phyloP scores from a whole-genome alignment of 1,140 invertebrate genomes.

The Eriosoma lanigerum region DNA sequence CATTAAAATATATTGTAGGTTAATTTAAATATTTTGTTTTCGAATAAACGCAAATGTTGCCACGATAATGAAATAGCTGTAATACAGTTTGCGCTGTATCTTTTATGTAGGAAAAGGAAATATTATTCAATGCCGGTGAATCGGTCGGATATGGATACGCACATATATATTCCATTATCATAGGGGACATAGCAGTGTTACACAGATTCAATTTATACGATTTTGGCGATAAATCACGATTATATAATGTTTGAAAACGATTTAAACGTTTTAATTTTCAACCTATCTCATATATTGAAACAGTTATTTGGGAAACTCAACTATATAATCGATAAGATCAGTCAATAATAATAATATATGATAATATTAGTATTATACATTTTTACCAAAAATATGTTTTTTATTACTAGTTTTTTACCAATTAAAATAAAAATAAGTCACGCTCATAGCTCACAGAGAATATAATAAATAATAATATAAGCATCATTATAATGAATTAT shows the following conservation, averaged over 20 bases:
- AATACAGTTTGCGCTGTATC: neutral
- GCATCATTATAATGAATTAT: no score
- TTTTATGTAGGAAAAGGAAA: constrained; percentile 18
- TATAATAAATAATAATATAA: no score
- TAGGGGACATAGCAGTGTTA: neutral
- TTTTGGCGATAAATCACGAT: constrained; percentile 21
- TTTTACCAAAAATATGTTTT: no score
- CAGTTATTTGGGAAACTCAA: neutral
- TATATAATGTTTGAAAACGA: constrained; percentile 22
- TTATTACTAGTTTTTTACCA: no score
- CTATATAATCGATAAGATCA: neutral
- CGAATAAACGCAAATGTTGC: neutral
- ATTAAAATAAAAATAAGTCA: no score
- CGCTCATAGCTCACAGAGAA: no score
- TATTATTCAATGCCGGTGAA: neutral
- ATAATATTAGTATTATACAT: no score
- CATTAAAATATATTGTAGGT: no score
- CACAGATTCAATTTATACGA: constrained; percentile 6
- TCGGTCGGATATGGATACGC: constrained; percentile 19
- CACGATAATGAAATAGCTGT: constrained; percentile 4
- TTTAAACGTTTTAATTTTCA: constrained; percentile 7
- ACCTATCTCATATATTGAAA: no score
- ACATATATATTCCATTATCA: neutral
- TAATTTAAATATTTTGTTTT: constrained; percentile 4
- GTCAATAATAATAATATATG: no score